Evolutionary conservation across 2,113 vertebrate genomes (phyloP).

Genomic region (Petrocephalus microphthalmus): DNA sequence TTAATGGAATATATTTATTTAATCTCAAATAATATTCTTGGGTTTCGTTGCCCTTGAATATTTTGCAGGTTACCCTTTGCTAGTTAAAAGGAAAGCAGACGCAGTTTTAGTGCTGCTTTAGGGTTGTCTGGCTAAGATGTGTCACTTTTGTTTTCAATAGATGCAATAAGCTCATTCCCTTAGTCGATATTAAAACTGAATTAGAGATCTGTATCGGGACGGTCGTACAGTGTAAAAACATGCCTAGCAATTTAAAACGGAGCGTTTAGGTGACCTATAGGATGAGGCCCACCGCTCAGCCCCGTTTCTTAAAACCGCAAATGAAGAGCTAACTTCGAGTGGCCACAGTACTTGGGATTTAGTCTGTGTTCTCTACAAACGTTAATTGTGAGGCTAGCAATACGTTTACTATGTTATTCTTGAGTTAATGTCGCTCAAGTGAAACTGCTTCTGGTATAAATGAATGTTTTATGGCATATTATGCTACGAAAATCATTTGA

Average conservation of each 20-base stretch:
- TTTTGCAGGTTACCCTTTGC: no score
- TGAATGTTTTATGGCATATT: background rate
- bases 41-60: background rate
- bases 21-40: background rate
- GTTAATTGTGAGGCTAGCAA: background rate
- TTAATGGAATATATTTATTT: background rate
- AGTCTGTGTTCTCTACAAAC: background rate
- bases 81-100: background rate
- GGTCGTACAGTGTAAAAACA: background rate
- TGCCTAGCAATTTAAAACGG: background rate
- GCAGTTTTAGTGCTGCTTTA: background rate
- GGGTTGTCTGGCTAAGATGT: background rate
- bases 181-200: background rate
- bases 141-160: background rate
- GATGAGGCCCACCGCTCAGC: background rate
- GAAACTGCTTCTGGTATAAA: background rate
- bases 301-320: background rate
- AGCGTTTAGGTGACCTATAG: background rate
- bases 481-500: background rate
- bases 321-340: background rate
- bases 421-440: background rate
- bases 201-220: background rate
- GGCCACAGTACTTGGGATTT: background rate
- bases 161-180: background rate
- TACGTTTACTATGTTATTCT: background rate